Evolutionary conservation across 2,888 invertebrate genomes (phyloP), one percentile per base, ranked within the genome.

Genomic region (Eutolmus rufibarbis): DNA sequence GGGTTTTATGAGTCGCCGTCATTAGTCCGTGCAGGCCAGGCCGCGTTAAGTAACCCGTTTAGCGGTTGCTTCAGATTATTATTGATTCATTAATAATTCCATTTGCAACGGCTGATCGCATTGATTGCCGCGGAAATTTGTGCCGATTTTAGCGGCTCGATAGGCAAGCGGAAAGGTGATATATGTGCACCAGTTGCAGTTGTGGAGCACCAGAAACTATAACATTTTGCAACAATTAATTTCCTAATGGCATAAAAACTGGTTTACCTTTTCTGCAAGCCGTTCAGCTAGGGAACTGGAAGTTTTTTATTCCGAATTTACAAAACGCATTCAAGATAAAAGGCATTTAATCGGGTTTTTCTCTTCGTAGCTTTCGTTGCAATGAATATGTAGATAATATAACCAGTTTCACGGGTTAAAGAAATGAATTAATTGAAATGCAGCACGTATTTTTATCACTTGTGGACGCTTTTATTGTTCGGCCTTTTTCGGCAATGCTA

Each of bases 71-170:
- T 56, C 81, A 81, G 78, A 51, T 81, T 79, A 46, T 79, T 81
- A 51, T 81, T 81, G 46, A 51, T 51, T 43, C 81, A 51, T 81
- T 51, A 31, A 81, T 81, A 81, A 81, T 81, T 46, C 81, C 31
- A 81, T 81, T 43, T 46, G 81, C n/a, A 51, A 81, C 56, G 51
- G 14, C 56, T 81, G 81, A 81, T 81, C 28, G 51, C 14, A 31
- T 51, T 19, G 81, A 56, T 0, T 56, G 28, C 9, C 81, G 28
- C 34, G 51, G 19, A 81, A 51, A 81, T 43, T 81, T 81, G 34
- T 76, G 66, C 66, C 66, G 66, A 23, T 66, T 66, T 66, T 66
- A 28, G 66, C 66, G 66, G 66, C 9, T 19, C 66, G 12, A 66
- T 23, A 66, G 28, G 28, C 66, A 12, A n/a, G 28, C 66, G 28